A percentile compares a stretch with the other conserved stretches of the same genome.
These are phyloP conservation scores for Dryococelus australis DNA, from an alignment of 2,888 invertebrate genomes.

Conservation along the genomic window DNA sequence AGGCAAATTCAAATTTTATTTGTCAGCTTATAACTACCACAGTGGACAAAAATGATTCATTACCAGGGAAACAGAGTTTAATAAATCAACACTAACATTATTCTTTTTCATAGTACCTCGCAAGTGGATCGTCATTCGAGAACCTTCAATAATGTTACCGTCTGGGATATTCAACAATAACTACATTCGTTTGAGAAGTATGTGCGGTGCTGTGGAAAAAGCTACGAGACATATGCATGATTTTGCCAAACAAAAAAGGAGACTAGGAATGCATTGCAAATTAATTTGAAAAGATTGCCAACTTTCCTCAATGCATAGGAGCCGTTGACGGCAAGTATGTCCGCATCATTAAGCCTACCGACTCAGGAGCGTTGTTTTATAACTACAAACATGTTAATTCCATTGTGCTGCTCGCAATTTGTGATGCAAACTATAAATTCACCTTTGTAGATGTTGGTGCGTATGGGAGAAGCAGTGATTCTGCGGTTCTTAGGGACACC, in stretches of 20 bases:
- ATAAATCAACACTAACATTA: constrained; percentile 28
- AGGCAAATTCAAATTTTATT: no score
- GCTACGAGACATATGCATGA: constrained; percentile 12
- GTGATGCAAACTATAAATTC: constrained; percentile 48
- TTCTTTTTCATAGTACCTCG: constrained; percentile 23
- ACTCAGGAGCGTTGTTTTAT: constrained; percentile 48
- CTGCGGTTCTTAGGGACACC: neutral
- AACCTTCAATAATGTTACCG: constrained; percentile 50
- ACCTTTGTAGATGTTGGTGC: constrained; percentile 48
- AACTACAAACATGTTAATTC: constrained; percentile 50
- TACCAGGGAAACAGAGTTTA: no score
- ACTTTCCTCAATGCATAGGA: constrained; percentile 51
- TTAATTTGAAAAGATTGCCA: constrained; percentile 48
- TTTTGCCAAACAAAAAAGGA: constrained; percentile 40
- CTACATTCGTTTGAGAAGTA: constrained; percentile 47
- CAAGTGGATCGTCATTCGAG: constrained; percentile 43
- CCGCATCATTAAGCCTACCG: constrained; percentile 46
- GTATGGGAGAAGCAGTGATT: constrained; percentile 42
- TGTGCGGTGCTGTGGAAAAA: constrained; percentile 47
- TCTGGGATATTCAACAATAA: constrained; percentile 47
- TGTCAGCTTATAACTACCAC: no score
- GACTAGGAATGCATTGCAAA: constrained; percentile 47
- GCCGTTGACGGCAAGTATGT: constrained; percentile 52
- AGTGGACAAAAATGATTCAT: no score
- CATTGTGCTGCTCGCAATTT: constrained; percentile 47